phyloP scores from a whole-genome alignment of 2,888 invertebrate genomes.

The Conistra vaccinii region DNA sequence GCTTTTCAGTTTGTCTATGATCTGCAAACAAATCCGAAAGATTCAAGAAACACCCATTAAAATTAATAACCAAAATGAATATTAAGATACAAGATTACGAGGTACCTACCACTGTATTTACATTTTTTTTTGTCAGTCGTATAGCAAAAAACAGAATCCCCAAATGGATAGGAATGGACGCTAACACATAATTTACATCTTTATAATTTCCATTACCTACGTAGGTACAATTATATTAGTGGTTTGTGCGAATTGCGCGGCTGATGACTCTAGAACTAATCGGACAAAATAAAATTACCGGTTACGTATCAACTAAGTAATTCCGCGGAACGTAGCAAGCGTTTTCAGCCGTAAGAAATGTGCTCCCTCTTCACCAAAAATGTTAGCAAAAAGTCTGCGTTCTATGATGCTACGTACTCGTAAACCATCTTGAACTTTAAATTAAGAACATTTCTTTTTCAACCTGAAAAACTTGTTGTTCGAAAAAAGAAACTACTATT shows the following conservation, averaged over 20 bases:
- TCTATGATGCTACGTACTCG: constrained; percentile 13
- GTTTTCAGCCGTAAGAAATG: constrained; percentile 60
- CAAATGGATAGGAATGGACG: constrained; percentile 47
- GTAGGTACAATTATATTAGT: constrained; percentile 61
- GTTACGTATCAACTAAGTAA: constrained; percentile 65
- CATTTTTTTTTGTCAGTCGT: constrained; percentile 36
- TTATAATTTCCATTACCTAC: constrained; percentile 59
- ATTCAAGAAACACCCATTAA: constrained; percentile 35
- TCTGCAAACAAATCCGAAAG: constrained; percentile 12
- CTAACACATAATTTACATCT: constrained; percentile 53
- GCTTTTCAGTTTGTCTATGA: not conserved
- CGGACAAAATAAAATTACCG: constrained; percentile 75
- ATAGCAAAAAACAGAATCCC: constrained; percentile 38
- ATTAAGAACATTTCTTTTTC: constrained; percentile 36
- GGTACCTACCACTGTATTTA: constrained; percentile 37
- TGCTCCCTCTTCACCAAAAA: constrained; percentile 33
- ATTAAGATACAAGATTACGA: constrained; percentile 33
- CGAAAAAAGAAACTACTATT: not conserved
- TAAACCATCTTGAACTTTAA: constrained; percentile 31
- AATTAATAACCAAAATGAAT: constrained; percentile 47
- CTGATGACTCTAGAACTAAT: constrained; percentile 82
- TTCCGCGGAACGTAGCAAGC: constrained; percentile 56
- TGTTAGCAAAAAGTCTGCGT: constrained; percentile 46
- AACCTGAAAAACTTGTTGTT: too few relatives aligned
- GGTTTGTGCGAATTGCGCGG: constrained; percentile 64